Percentiles rank a stretch among this genome's conserved stretches.
These are phyloP conservation scores for Dasysyrphus tricinctus DNA, from an alignment of 2,888 invertebrate species.

Conservation along the genomic window DNA sequence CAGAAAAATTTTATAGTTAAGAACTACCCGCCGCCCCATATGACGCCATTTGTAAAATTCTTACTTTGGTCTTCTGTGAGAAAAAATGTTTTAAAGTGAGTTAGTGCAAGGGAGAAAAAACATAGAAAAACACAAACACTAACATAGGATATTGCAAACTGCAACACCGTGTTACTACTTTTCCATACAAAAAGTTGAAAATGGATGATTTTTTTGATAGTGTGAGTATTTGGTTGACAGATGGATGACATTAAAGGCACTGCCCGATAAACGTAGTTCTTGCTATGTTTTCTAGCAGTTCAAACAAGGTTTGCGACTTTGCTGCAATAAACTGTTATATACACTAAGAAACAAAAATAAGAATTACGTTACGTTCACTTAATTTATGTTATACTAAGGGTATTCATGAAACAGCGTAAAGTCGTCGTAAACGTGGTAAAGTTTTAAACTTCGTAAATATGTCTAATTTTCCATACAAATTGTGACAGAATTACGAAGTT, in stretches of 20 bases:
- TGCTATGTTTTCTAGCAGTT: conserved; percentile 6
- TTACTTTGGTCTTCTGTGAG: conserved; percentile 45
- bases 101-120: conserved; percentile 25
- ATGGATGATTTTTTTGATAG: not conserved
- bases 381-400: no score
- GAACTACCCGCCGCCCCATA: conserved; percentile 74
- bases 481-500: no score
- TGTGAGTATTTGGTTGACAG: conserved; percentile 49
- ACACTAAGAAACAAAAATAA: not conserved
- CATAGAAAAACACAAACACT: not conserved
- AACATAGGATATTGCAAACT: not conserved
- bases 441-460: no score
- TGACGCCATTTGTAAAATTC: conserved; percentile 75
- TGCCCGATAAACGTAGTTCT: conserved; percentile 39
- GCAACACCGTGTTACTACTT: conserved; percentile 1
- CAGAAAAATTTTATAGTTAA: conserved; percentile 61
- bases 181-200: not conserved
- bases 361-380: no score
- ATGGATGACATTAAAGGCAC: conserved; percentile 40
- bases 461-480: no score
- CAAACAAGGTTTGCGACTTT: not conserved
- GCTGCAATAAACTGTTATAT: not conserved
- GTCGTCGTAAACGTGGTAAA: no score
- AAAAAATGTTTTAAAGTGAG: conserved; percentile 41
- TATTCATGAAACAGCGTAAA: no score